Evolutionary conservation across 2,888 invertebrate species (phyloP).

Genomic region (Caenorhabditis japonica): DNA sequence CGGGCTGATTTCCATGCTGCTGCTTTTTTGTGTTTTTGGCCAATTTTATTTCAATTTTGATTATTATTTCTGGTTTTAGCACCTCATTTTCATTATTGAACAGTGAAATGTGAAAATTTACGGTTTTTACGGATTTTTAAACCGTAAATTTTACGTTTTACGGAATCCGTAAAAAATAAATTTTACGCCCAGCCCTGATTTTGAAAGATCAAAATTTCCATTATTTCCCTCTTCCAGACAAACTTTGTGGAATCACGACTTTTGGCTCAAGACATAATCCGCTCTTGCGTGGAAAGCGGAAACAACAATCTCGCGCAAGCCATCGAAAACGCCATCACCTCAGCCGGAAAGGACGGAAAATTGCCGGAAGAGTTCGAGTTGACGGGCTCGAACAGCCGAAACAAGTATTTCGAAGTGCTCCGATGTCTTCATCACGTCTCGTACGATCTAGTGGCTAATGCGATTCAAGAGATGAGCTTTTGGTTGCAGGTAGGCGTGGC

Average conservation of each 20-base stretch:
- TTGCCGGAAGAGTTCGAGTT: slow-evolving; percentile 50
- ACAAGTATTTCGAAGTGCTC: slow-evolving; percentile 50
- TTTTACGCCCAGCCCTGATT: too few relatives aligned
- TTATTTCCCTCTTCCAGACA: slow-evolving; percentile 1
- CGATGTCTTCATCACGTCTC: slow-evolving; percentile 40
- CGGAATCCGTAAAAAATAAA: too few relatives aligned
- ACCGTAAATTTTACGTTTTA: too few relatives aligned
- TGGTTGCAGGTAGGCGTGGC: slow-evolving; percentile 31
- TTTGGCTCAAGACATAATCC: slow-evolving; percentile 25
- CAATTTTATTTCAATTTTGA: too few relatives aligned
- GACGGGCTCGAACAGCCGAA: slow-evolving; percentile 39
- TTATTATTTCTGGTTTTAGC: too few relatives aligned
- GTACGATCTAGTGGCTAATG: slow-evolving; percentile 33
- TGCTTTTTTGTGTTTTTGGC: too few relatives aligned
- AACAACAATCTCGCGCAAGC: slow-evolving; percentile 2
- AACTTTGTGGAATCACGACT: slow-evolving; percentile 15
- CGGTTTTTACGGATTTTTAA: too few relatives aligned
- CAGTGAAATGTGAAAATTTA: too few relatives aligned
- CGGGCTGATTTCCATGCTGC: too few relatives aligned
- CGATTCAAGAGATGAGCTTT: slow-evolving; percentile 24
- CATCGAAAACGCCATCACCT: slow-evolving; percentile 11
- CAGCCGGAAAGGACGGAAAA: slow-evolving; percentile 38
- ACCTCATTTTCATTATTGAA: too few relatives aligned
- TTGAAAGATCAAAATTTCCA: too few relatives aligned
- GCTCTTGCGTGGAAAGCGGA: slow-evolving; percentile 8